Evolutionary conservation across 2,113 vertebrate genomes (phyloP), one percentile per base, ranked within the genome.

Genomic region (Sclerurus mexicanus): DNA sequence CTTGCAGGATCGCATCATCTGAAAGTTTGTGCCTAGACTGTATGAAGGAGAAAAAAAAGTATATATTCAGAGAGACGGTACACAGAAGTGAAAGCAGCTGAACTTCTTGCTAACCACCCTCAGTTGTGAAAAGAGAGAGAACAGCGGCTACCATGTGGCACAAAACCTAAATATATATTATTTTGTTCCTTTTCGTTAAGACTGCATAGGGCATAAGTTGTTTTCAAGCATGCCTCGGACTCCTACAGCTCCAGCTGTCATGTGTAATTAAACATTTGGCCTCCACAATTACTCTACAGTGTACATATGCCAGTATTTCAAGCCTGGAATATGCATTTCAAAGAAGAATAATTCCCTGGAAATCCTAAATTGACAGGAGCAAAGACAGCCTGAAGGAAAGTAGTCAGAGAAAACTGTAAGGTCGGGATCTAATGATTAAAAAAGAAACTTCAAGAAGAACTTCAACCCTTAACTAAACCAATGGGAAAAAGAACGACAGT

Each of bases 241-340:
- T 98, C 98, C 99, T 97, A 98, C 99, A 99, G 99, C 98, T 99
- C 97, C 97, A 98, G 98, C 99, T 99, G 99, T 99, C 99, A 99
- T 98, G 98, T 99, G 99, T 99, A 99, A 99, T 99, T 99, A 99
- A 99, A 99, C 99, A 99, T 99, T 99, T 99, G 99, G 99, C 99
- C 99, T 99, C 98, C 98, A 98, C 99, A 98, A 98, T 99, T 99
- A 99, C 98, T 99, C 99, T 98, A 98, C 99, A 98, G 99, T 98
- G 98, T 98, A 98, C 98, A 99, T 99, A 99, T 98, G 98, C 98
- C 98, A 98, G 98, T 98, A 98, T 98, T 98, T 98, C 98, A 98
- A 98, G 98, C 97, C 96, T 96, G 89, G 98, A 98, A 99, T 99
- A 99, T 99, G 99, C 99, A 99, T 99, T 99, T 99, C 99, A 99